Evolutionary conservation across 2,888 invertebrate species (phyloP), one percentile per base, ranked within the genome.

Genomic region (Herminia tarsipennalis): DNA sequence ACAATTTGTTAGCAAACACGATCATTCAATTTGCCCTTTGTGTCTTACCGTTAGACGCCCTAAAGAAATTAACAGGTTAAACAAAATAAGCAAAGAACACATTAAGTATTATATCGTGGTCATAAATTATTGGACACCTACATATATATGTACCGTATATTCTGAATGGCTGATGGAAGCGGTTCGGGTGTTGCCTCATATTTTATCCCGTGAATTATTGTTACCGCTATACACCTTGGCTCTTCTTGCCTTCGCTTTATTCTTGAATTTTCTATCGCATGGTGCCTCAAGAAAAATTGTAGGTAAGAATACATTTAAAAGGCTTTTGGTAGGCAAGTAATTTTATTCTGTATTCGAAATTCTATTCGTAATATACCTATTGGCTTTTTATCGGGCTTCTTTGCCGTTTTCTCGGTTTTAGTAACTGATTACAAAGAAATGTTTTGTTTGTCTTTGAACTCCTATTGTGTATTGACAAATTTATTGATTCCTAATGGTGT

Each of bases 121-220:
- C 48, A 46, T 56, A 56, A 51, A 54, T 56, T 43, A 49, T 40
- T 33, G 44, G 48, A 44, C 53, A 49, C 35, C 33, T 39, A 51
- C 51, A n/a, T n/a, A n/a, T n/a, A n/a, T n/a, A 35, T 22, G 20
- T 34, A 56, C 17, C 39, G 42, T 35, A 50, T 53, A 50, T 48
- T 57, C 30, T 18, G 46, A 53, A 64, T 53, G 44, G 32, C 46
- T 49, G 65, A 57, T 52, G 51, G 49, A 43, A 47, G 12, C 39
- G 33, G 55, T 51, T 41, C 20, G 49, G 48, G 44, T 57, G 56
- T 47, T 49, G 42, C 28, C 33, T 40, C 35, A 58, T 65, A 65
- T 61, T 58, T 65, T 34, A 58, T 47, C 50, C 49, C 38, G 56
- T 65, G 47, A 65, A 52, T 56, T 61, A 64, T 64, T 53, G 46